These are phyloP conservation scores for Epicauta chinensis DNA, from an alignment of 1,140 invertebrate species.

Conservation along the genomic window DNA sequence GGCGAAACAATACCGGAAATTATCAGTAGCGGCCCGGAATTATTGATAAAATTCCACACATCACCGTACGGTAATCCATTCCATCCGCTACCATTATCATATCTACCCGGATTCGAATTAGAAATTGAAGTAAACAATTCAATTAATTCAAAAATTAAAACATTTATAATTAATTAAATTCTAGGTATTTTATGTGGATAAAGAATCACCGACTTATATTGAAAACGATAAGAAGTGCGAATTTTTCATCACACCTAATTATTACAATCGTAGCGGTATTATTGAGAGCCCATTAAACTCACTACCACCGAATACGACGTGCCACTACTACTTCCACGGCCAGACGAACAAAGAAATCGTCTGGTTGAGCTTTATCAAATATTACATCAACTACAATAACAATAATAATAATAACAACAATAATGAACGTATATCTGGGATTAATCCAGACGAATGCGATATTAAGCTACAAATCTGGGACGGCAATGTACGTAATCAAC, in stretches of 20 bases:
- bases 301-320: conserved; percentile 77
- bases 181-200: conserved; percentile 66
- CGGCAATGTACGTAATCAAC: conserved; percentile 47
- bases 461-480: conserved; percentile 70
- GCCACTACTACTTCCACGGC: conserved; percentile 76
- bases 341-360: conserved; percentile 64
- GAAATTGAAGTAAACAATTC: conserved; percentile 59
- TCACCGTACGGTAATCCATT: conserved; percentile 76
- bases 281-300: conserved; percentile 75
- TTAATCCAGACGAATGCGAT: conserved; percentile 63
- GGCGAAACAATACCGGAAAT: conserved; percentile 76
- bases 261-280: conserved; percentile 58
- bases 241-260: conserved; percentile 68
- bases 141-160: background rate
- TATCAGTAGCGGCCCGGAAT: conserved; percentile 67
- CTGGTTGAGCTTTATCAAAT: conserved; percentile 80
- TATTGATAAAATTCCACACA: conserved; percentile 76
- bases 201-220: conserved; percentile 66
- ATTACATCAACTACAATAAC: conserved; percentile 54
- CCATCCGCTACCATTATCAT: conserved; percentile 69
- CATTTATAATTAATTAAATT: conserved; percentile 5
- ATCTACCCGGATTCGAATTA: conserved; percentile 72
- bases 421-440: conserved; percentile 52
- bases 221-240: conserved; percentile 66
- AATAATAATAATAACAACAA: conserved; percentile 42